A percentile compares a stretch with the other conserved stretches of the same genome.
phyloP scores from a whole-genome alignment of 2,113 vertebrate species.

The Mobula hypostoma region DNA sequence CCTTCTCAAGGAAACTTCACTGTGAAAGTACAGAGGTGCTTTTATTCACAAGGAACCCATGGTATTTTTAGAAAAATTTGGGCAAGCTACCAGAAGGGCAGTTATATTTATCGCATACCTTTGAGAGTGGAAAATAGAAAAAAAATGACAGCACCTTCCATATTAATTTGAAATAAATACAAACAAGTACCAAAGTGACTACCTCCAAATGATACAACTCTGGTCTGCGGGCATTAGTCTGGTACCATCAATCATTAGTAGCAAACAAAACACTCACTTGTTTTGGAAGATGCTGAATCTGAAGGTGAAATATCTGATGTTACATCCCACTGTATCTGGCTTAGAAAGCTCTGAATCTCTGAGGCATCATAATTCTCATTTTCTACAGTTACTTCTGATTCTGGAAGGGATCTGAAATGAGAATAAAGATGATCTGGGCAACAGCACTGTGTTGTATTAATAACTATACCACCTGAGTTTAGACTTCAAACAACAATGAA shows the following conservation, averaged over 20 bases:
- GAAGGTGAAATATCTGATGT: slow-evolving; percentile 88
- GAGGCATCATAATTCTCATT: slow-evolving; percentile 78
- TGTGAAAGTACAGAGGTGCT: too few species aligned
- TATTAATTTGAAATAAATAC: not conserved
- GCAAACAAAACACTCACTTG: slow-evolving; percentile 66
- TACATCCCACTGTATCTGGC: slow-evolving; percentile 88
- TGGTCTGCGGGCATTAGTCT: not conserved
- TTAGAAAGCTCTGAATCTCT: slow-evolving; percentile 81
- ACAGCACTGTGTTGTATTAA: not conserved
- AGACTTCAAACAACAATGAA: not conserved
- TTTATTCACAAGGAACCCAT: too few species aligned
- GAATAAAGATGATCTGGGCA: not conserved
- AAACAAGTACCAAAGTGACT: not conserved
- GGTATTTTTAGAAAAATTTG: too few species aligned
- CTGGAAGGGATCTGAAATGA: slow-evolving; percentile 58
- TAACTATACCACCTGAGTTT: not conserved
- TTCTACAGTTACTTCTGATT: slow-evolving; percentile 68
- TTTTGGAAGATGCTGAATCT: slow-evolving; percentile 91
- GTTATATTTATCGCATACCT: not conserved
- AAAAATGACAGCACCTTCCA: not conserved
- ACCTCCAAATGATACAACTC: not conserved
- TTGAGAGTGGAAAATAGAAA: not conserved
- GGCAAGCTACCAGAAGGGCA: not conserved
- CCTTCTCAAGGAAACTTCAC: too few species aligned
- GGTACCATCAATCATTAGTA: not conserved